Conservation (phyloP, 1,140 invertebrate species). For the Pemphigus obesinymphae region DNA sequence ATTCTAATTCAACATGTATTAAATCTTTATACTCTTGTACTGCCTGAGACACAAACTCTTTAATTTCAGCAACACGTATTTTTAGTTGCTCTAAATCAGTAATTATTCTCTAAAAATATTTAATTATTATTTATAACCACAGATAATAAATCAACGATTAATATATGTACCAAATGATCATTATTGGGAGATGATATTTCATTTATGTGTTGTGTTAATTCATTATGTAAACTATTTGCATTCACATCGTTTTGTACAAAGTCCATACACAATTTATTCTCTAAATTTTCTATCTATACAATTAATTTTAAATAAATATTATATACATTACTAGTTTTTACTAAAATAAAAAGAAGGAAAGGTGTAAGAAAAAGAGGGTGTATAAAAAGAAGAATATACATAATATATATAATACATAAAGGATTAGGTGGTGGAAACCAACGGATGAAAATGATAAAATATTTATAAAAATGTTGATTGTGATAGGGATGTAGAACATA, state of each 20-base stretch:
- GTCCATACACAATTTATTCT: conserved; percentile 26
- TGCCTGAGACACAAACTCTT: conserved; percentile 73
- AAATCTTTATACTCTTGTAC: conserved; percentile 92
- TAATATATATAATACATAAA: too few relatives aligned
- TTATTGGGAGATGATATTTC: not conserved
- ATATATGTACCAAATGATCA: conserved; percentile 18
- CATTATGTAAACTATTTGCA: not conserved
- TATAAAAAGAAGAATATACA: too few relatives aligned
- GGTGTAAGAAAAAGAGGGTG: too few relatives aligned
- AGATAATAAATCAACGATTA: conserved; percentile 46
- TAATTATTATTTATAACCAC: not conserved
- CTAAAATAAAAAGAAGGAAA: too few relatives aligned
- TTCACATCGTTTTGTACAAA: conserved; percentile 4
- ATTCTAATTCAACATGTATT: conserved; percentile 91
- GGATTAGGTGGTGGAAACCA: too few relatives aligned
- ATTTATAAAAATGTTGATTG: too few relatives aligned
- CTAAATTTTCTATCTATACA: conserved; percentile 8
- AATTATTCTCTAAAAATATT: conserved; percentile 54
- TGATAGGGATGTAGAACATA: too few relatives aligned
- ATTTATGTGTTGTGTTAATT: conserved; percentile 21
- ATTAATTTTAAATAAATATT: not conserved
- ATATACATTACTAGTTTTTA: not conserved
- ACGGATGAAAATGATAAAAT: too few relatives aligned
- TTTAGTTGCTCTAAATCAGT: conserved; percentile 78
- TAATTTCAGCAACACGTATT: conserved; percentile 65